Conservation (phyloP, 2,888 invertebrate species). For the Dyspetes luteomarginatus region DNA sequence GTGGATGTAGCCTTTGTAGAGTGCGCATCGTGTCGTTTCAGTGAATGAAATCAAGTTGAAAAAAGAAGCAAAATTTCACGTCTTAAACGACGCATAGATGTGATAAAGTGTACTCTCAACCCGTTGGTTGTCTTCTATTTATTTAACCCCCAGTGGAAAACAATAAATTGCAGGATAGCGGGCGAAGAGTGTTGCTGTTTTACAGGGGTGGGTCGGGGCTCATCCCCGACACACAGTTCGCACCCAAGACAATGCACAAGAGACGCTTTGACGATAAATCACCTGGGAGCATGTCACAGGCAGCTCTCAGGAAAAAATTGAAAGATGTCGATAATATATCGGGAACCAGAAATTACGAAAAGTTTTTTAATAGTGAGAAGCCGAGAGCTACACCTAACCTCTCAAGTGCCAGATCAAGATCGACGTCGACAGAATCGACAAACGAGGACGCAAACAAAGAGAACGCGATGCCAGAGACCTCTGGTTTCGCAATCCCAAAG, state of each 20-base stretch:
- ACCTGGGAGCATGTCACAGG: not conserved
- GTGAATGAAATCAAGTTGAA: not conserved
- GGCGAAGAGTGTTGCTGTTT: not conserved
- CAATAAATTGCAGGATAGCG: not conserved
- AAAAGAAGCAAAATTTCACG: not conserved
- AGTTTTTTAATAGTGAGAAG: not conserved
- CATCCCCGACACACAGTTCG: not conserved
- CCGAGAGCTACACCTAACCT: not conserved
- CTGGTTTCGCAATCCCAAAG: not conserved
- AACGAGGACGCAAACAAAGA: not conserved
- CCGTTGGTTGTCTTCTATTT: not conserved
- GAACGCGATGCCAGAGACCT: not conserved
- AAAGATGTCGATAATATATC: conserved; percentile 1
- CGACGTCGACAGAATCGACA: not conserved
- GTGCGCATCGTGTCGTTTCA: not conserved
- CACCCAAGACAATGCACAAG: conserved; percentile 1
- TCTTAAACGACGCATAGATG: not conserved
- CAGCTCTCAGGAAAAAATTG: not conserved
- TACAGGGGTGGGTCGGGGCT: not conserved
- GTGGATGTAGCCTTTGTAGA: not conserved
- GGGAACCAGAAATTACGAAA: not conserved
- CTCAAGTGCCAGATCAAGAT: conserved; percentile 6
- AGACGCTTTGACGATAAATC: not conserved
- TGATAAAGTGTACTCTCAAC: not conserved
- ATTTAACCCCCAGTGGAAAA: not conserved